phyloP scores from a whole-genome alignment of 2,113 vertebrate species.

The Acanthochromis polyacanthus region DNA sequence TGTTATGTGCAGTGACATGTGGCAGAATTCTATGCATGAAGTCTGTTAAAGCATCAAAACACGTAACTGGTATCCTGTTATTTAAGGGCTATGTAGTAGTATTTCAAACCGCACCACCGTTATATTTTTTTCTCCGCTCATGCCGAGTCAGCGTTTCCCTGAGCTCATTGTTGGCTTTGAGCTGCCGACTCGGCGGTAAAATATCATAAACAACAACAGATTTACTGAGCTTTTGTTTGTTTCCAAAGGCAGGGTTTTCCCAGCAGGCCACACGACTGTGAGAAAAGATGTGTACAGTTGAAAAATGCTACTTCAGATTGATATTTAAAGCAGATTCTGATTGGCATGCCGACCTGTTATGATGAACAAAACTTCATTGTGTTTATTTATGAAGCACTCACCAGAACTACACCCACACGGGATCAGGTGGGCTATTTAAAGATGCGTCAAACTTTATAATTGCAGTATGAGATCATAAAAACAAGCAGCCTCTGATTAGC shows the following conservation, averaged over 20 bases:
- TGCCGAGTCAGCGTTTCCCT: slow-evolving; percentile 36
- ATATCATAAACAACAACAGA: slow-evolving; percentile 22
- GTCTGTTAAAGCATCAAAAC: slow-evolving; percentile 69
- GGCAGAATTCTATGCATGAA: slow-evolving; percentile 78
- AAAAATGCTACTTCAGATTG: slow-evolving; percentile 36
- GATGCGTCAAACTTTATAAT: slow-evolving; percentile 18
- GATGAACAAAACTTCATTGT: neutral
- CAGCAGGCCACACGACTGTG: slow-evolving; percentile 44
- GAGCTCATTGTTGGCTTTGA: slow-evolving; percentile 34
- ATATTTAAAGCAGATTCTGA: slow-evolving; percentile 1
- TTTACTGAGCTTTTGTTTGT: slow-evolving; percentile 31
- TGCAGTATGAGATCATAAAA: slow-evolving; percentile 42
- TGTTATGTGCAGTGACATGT: slow-evolving; percentile 73
- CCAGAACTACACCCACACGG: neutral
- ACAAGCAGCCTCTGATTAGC: slow-evolving; percentile 32
- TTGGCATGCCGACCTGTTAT: neutral
- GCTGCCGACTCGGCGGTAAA: slow-evolving; percentile 43
- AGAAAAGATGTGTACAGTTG: slow-evolving; percentile 17
- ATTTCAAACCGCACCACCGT: slow-evolving; percentile 34
- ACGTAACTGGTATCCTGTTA: slow-evolving; percentile 61
- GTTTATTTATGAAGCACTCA: slow-evolving; percentile 5
- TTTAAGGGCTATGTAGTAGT: slow-evolving; percentile 74
- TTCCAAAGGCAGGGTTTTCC: slow-evolving; percentile 5
- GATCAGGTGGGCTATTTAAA: slow-evolving; percentile 18
- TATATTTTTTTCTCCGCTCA: slow-evolving; percentile 11